Base-by-base conservation (phyloP, 2,797 vertebrate species). In the Martes flavigula region DNA sequence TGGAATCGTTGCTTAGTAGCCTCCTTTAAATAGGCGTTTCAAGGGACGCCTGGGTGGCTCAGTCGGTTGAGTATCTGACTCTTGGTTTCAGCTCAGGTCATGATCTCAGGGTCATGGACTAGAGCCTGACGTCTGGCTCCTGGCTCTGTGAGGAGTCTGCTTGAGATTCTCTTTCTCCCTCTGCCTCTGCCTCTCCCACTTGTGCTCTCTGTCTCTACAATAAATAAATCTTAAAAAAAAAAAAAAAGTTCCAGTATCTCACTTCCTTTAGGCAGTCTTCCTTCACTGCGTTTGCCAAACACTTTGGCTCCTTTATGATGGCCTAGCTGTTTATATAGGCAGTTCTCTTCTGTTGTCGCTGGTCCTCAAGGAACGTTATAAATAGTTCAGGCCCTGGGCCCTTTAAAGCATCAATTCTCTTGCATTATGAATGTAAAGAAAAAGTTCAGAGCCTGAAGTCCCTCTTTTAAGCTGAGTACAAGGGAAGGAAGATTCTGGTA, bases 211-310 rank as follows among this genome's bases (percentile, higher is more conserved):
- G 32, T 35, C n/a, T 68, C 66, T 68, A 68, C 18, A 68, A 68
- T 68, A 68, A 68, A 68, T 35, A 21, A 68, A 35, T 68, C 64
- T 68, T 64, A n/a, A n/a, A 68, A 68, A n/a, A 66, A 66, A n/a
- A 15, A 62, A 43, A 46, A 48, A n/a, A 8, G 3, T 68, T 72
- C 40, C 60, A 90, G 9, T 56, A n/a, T 66, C 13, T 60, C 25
- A 73, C 60, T 95, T 94, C 66, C 30, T 93, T 60, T 32, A 77
- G 51, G 84, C 5, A 83, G 87, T 30, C 72, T 93, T 95, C 43
- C 58, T 30, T 11, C 51, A 64, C 81, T 91, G 75, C 35, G 1
- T 56, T 89, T 94, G 64, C 30, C 58, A 43, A 83, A 94, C 13
- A 64, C 4, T 64, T 86, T 30, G 21, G 62, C 87, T 94, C 51